Conservation (phyloP, 2,888 invertebrate genomes). For the Blastobasis adustella region DNA sequence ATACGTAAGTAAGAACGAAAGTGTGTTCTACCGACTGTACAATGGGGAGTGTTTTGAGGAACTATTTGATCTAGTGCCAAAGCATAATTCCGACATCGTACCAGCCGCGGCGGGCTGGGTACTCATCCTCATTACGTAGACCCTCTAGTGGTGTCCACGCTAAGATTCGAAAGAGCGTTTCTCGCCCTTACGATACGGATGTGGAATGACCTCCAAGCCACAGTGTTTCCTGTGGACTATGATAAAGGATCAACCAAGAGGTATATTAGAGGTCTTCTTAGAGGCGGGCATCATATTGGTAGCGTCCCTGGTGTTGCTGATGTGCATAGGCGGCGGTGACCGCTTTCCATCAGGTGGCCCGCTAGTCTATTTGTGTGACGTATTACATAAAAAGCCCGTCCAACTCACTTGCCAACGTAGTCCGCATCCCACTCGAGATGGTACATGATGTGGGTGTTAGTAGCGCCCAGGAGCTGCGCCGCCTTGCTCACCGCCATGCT, state of each 20-base stretch:
- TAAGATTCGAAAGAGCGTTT: no score
- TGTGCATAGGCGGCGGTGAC: not conserved
- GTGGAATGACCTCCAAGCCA: no score
- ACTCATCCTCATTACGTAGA: no score
- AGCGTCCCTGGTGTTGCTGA: not conserved
- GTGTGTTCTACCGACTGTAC: not conserved
- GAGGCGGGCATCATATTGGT: no score
- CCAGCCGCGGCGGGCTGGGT: no score
- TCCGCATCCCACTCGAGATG: conserved; percentile 45
- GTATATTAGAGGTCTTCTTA: not conserved
- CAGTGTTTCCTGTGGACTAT: no score
- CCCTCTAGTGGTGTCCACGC: no score
- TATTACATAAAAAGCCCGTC: not conserved
- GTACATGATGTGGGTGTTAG: conserved; percentile 41
- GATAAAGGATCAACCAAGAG: no score
- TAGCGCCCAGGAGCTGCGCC: conserved; percentile 46
- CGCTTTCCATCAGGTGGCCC: not conserved
- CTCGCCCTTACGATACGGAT: no score
- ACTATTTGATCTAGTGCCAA: no score
- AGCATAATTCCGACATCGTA: no score
- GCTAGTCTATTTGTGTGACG: not conserved
- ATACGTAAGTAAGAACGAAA: not conserved
- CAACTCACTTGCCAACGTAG: conserved; percentile 47
- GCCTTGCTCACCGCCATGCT: conserved; percentile 61
- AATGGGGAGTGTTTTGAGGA: not conserved